These are phyloP conservation scores for Scrobipalpa atriplicella DNA, from an alignment of 2,888 invertebrate species.

Conservation along the genomic window DNA sequence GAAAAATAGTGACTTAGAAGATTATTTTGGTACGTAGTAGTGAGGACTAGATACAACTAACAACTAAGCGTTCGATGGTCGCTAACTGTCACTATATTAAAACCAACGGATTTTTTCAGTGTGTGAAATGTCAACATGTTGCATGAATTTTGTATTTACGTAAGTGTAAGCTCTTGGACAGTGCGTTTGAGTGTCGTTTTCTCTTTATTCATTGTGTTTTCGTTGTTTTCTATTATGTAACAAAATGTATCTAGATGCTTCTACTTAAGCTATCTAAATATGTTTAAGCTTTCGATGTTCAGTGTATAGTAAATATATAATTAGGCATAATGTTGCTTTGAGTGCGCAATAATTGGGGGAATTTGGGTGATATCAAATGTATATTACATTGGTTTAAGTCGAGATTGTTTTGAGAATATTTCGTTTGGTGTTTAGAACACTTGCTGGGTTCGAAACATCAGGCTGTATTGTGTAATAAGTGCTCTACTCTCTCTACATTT, in stretches of 20 bases:
- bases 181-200: conserved; percentile 73
- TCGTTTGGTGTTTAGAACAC: conserved; percentile 34
- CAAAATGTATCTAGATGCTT: conserved; percentile 54
- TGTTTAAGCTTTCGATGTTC: conserved; percentile 77
- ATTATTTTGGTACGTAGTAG: conserved; percentile 79
- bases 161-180: conserved; percentile 61
- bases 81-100: conserved; percentile 78
- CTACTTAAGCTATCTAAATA: conserved; percentile 48
- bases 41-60: conserved; percentile 56
- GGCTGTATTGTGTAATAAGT: conserved; percentile 26
- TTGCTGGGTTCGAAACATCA: conserved; percentile 31
- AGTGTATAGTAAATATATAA: conserved; percentile 60
- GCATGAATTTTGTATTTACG: conserved; percentile 27
- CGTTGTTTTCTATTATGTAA: conserved; percentile 42
- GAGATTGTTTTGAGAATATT: conserved; percentile 36
- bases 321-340: conserved; percentile 62
- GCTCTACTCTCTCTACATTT: conserved; percentile 28
- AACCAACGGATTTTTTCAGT: conserved; percentile 47
- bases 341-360: conserved; percentile 65
- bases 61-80: conserved; percentile 46
- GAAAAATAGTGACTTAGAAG: conserved; percentile 64
- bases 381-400: conserved; percentile 46
- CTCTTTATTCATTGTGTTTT: conserved; percentile 59
- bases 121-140: conserved; percentile 27
- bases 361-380: conserved; percentile 81